phyloP scores from a whole-genome alignment of 2,888 invertebrate genomes.

The Parnassius orleans region DNA sequence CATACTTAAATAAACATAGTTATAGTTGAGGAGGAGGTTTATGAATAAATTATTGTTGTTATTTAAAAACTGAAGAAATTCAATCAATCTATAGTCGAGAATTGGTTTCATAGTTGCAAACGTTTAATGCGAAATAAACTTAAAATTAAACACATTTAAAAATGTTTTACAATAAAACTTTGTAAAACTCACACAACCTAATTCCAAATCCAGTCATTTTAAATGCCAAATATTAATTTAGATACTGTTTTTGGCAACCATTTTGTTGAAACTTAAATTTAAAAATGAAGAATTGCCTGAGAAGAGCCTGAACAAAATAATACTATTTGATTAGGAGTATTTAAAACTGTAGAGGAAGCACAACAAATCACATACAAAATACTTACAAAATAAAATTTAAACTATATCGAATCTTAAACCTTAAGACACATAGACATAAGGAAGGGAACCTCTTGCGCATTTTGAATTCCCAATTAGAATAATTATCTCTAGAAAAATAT shows the following conservation, averaged over 20 bases:
- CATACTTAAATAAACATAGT: background rate
- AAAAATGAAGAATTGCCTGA: background rate
- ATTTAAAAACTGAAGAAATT: too few relatives aligned
- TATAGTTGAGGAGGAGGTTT: background rate
- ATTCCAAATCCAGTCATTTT: too few relatives aligned
- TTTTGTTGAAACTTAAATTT: too few relatives aligned
- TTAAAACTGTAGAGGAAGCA: conserved; percentile 20
- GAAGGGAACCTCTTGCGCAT: conserved; percentile 59
- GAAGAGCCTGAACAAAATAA: background rate
- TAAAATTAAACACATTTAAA: background rate
- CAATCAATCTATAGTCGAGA: too few relatives aligned
- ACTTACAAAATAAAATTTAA: conserved; percentile 31
- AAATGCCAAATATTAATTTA: too few relatives aligned
- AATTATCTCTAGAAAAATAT: conserved; percentile 61
- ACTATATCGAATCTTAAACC: conserved; percentile 35
- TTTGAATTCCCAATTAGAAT: conserved; percentile 37
- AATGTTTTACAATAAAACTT: background rate
- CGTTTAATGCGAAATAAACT: background rate
- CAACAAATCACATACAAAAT: conserved; percentile 31
- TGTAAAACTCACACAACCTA: too few relatives aligned
- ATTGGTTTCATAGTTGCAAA: too few relatives aligned
- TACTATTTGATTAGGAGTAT: background rate
- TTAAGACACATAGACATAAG: conserved; percentile 43
- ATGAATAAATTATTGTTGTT: too few relatives aligned
- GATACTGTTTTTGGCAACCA: too few relatives aligned